phyloP scores from a whole-genome alignment of 1,140 invertebrate species.

The Heliconius hermathena region DNA sequence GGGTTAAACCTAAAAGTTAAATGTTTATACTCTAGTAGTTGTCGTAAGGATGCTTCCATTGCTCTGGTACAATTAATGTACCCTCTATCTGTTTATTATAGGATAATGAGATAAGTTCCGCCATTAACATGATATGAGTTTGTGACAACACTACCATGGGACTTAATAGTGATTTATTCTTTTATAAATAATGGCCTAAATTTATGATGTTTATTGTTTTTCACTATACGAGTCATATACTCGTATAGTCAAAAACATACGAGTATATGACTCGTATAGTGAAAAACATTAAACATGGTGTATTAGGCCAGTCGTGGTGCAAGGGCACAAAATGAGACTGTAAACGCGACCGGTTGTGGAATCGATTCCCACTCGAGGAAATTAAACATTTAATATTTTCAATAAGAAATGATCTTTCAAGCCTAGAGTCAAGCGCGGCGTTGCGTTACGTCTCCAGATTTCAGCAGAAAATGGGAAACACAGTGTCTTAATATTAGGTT shows the following conservation, averaged over 20 bases:
- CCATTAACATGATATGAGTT: constrained; percentile 34
- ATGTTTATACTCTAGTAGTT: neutral
- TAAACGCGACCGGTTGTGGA: too few species aligned
- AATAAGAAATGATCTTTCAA: too few species aligned
- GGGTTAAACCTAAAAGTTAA: neutral
- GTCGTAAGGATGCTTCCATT: neutral
- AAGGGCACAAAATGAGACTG: too few species aligned
- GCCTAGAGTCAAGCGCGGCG: too few species aligned
- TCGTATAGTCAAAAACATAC: too few species aligned
- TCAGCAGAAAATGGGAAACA: too few species aligned
- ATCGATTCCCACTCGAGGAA: too few species aligned
- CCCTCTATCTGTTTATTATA: constrained; percentile 32
- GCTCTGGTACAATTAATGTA: constrained; percentile 27
- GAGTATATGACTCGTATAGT: too few species aligned
- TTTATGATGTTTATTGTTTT: neutral
- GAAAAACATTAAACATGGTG: neutral
- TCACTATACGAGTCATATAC: neutral
- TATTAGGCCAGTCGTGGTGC: too few species aligned
- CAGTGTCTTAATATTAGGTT: too few species aligned
- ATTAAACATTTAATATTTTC: too few species aligned
- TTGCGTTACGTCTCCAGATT: too few species aligned
- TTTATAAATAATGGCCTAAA: neutral
- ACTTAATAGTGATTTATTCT: constrained; percentile 33
- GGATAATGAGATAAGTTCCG: constrained; percentile 40
- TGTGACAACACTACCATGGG: constrained; percentile 30